Conservation (phyloP, 2,113 vertebrate species). For the Ginglymostoma cirratum region DNA sequence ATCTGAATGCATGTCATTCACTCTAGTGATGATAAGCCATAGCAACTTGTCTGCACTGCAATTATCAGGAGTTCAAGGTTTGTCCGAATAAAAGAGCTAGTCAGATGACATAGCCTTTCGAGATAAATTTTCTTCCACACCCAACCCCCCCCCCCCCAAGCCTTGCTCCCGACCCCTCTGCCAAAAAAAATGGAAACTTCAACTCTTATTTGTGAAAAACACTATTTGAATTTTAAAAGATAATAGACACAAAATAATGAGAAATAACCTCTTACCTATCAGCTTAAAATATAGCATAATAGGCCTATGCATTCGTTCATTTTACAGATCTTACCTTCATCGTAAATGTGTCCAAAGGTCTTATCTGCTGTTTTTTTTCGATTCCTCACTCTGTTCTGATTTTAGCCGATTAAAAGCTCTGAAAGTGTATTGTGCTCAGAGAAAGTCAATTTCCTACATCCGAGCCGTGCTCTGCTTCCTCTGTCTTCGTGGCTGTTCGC, state of each 20-base stretch:
- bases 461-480: constrained; percentile 66
- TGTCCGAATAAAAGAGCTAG: constrained; percentile 28
- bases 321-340: constrained; percentile 28
- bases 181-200: background rate
- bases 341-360: constrained; percentile 5
- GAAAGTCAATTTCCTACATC: constrained; percentile 46
- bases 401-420: constrained; percentile 34
- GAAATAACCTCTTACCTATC: background rate
- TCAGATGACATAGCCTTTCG: constrained; percentile 19
- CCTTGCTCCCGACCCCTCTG: background rate
- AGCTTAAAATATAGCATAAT: background rate
- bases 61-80: constrained; percentile 37
- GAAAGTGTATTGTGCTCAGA: constrained; percentile 20
- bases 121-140: constrained; percentile 10
- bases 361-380: constrained; percentile 16
- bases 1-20: constrained; percentile 28
- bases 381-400: constrained; percentile 27
- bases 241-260: background rate
- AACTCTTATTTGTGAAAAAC: background rate
- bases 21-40: constrained; percentile 25
- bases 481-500: constrained; percentile 68
- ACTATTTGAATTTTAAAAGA: background rate
- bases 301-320: background rate
- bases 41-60: constrained; percentile 31
- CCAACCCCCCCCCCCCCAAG: too few relatives aligned